Base-by-base conservation (phyloP, 2,113 vertebrate species). In the Rhadina sibilatrix region DNA sequence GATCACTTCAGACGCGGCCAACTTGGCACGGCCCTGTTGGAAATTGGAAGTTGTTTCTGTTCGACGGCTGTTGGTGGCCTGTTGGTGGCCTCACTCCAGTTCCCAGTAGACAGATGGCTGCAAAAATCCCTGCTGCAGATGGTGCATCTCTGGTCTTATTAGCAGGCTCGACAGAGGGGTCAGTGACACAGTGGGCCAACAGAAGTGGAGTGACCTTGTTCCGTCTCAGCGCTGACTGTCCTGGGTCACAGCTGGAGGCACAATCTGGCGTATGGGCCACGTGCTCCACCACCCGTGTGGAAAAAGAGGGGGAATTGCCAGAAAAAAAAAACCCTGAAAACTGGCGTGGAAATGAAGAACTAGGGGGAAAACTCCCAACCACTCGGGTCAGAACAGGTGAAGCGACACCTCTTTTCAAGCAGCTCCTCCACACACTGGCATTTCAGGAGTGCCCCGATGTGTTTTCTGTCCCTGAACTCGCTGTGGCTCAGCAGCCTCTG, bases 91-190 rank as follows among this genome's bases (percentile, higher is more conserved):
- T 87, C 86, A 9, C 42, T 96, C 93, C 93, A 95, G 90, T 92
- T 94, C 86, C 95, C 90, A 92, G 79, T 8, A 91, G 86, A 90
- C 93, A 94, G 94, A 96, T 95, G 96, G 94, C 89, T 92, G 77
- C 69, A 57, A 57, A 90, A 92, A 96, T 37, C 65, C 70, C 83
- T 71, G 72, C 90, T 95, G 89, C 96, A 95, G 93, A 94, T 94
- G 94, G 92, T 92, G 76, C 80, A 60, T 89, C 86, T 35, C 92
- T 95, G 86, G 83, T 89, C 56, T 93, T 86, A 86, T 93, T 96
- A 88, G 56, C 90, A 89, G 79, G 37, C 72, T 93, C 5, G 2
- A 70, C 82, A 87, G 88, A 93, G 93, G 79, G 88, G 92, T 95
- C 90, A 84, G 88, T 93, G 92, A 95, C 88, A 84, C 89, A 79